These are phyloP conservation scores for Monodelphis domestica DNA, from an alignment of 2,797 vertebrate genomes.

Conservation along the genomic window DNA sequence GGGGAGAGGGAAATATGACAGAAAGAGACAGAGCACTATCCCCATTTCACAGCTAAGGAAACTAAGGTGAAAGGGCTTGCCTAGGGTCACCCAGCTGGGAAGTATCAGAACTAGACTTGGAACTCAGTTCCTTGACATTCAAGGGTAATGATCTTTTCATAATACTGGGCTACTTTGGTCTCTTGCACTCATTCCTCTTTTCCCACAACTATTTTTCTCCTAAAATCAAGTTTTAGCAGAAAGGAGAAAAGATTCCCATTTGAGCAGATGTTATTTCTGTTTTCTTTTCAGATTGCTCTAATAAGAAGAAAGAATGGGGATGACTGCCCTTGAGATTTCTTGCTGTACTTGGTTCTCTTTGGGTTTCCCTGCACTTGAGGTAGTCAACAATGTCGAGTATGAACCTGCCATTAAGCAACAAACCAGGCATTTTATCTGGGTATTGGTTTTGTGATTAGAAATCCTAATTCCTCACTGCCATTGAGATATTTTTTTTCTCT, in stretches of 20 bases:
- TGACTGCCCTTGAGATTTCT: conserved; percentile 45
- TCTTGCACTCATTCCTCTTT: not conserved
- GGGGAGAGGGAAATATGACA: conserved; percentile 41
- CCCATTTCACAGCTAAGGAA: not conserved
- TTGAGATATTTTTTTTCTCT: not conserved
- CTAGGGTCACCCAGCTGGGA: not conserved
- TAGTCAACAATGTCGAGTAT: conserved; percentile 42
- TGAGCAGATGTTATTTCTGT: conserved; percentile 55
- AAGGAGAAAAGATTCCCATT: conserved; percentile 41
- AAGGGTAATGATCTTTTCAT: conserved; percentile 67
- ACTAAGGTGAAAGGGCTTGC: not conserved
- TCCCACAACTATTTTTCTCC: conserved; percentile 8
- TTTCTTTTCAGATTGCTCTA: conserved; percentile 63
- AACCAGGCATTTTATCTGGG: not conserved
- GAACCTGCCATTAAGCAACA: not conserved
- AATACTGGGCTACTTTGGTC: conserved; percentile 48
- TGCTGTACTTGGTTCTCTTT: conserved; percentile 55
- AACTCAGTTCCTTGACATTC: not conserved
- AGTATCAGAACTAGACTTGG: not conserved
- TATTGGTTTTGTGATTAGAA: not conserved
- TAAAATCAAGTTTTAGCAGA: conserved; percentile 34
- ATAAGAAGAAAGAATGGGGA: conserved; percentile 46
- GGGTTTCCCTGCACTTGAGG: conserved; percentile 47
- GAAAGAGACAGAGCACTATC: conserved; percentile 2
- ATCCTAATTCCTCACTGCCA: not conserved